Conservation (phyloP, 2,888 invertebrate species). For the Synergus japonicus region DNA sequence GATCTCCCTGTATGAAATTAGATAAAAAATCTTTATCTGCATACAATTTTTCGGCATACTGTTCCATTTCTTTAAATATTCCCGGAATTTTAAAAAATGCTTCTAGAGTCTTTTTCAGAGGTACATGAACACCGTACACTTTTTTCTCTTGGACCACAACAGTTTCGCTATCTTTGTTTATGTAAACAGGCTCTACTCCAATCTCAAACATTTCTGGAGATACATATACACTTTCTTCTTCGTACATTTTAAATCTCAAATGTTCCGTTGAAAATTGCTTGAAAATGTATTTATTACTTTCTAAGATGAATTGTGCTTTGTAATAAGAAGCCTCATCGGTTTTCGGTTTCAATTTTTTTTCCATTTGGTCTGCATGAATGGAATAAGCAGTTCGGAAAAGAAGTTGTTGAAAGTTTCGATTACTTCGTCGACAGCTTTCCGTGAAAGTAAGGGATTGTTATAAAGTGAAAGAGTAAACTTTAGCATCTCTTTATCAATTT, state of each 20-base stretch:
- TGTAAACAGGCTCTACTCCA: not conserved
- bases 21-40: slow-evolving; percentile 44
- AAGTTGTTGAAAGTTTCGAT: slow-evolving; percentile 39
- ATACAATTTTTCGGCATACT: slow-evolving; percentile 36
- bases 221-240: slow-evolving; percentile 36
- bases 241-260: slow-evolving; percentile 32
- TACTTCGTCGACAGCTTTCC: slow-evolving; percentile 30
- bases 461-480: slow-evolving; percentile 41
- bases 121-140: slow-evolving; percentile 24
- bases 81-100: slow-evolving; percentile 46
- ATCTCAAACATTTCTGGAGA: slow-evolving; percentile 35
- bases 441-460: slow-evolving; percentile 38
- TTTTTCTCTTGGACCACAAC: not conserved
- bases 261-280: slow-evolving; percentile 42
- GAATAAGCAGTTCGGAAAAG: slow-evolving; percentile 40
- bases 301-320: slow-evolving; percentile 39
- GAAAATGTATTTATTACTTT: slow-evolving; percentile 40
- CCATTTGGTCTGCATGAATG: slow-evolving; percentile 39
- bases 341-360: slow-evolving; percentile 6
- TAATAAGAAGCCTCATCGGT: not conserved
- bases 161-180: slow-evolving; percentile 17
- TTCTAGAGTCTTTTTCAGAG: slow-evolving; percentile 44
- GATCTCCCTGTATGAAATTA: slow-evolving; percentile 49
- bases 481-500: not conserved
- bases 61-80: slow-evolving; percentile 43